Evolutionary conservation across 1,140 invertebrate species (phyloP).

Genomic region (Drosophila pandora): DNA sequence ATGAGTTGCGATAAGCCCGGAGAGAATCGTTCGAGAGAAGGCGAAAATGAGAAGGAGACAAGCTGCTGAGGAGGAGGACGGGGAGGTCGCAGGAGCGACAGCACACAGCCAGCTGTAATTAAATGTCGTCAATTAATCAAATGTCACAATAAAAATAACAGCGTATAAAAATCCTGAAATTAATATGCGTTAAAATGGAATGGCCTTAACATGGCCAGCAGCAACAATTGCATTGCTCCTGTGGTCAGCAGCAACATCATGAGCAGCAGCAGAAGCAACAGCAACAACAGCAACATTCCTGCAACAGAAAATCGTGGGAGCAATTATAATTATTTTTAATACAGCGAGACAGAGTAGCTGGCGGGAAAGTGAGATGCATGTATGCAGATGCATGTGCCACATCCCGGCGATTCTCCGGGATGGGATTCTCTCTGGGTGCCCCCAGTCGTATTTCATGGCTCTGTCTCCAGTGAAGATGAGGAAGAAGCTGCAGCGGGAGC

Average conservation of each 20-base stretch:
- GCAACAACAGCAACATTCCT: conserved; percentile 64
- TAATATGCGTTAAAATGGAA: conserved; percentile 83
- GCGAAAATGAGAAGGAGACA: conserved; percentile 6
- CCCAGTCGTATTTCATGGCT: conserved; percentile 73
- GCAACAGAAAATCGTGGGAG: conserved; percentile 79
- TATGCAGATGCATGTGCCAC: conserved; percentile 51
- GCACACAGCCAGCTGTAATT: conserved; percentile 67
- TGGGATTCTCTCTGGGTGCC: conserved; percentile 50
- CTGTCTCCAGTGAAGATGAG: conserved; percentile 60
- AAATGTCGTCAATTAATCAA: conserved; percentile 84
- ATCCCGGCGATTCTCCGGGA: conserved; percentile 17
- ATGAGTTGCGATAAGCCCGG: conserved; percentile 79
- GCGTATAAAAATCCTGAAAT: conserved; percentile 83
- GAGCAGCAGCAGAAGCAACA: conserved; percentile 33
- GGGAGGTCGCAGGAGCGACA: background rate
- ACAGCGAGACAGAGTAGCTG: conserved; percentile 36
- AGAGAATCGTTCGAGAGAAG: conserved; percentile 5
- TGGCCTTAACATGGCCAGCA: conserved; percentile 65
- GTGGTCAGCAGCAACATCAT: conserved; percentile 53
- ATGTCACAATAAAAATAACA: conserved; percentile 83
- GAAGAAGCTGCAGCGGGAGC: conserved; percentile 4
- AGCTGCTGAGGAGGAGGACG: background rate
- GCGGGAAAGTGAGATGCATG: conserved; percentile 43
- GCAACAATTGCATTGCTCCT: conserved; percentile 42
- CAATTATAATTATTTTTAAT: conserved; percentile 83